Percentiles rank a stretch among this genome's conserved stretches.
Evolutionary conservation across 30 jellyfish, hydroid and myxozoan genomes (phyloP).

Genomic region (Morbakka virulenta): DNA sequence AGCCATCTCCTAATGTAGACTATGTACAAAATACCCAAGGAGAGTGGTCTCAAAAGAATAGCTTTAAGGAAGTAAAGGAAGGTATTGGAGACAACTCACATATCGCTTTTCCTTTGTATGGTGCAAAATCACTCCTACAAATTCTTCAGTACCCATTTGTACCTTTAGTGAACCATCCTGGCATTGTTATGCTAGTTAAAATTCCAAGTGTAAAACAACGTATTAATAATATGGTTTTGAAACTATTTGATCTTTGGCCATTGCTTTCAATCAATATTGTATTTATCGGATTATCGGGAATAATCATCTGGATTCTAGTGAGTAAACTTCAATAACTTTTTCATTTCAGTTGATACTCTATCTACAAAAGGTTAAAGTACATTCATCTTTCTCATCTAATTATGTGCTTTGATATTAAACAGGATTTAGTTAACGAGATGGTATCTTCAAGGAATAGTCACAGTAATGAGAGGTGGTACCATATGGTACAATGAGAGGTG

Average conservation of each 20-base stretch:
- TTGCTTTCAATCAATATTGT: slow-evolving; percentile 22
- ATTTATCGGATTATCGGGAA: slow-evolving; percentile 48
- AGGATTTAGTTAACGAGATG: no score
- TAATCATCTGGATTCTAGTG: slow-evolving; percentile 37
- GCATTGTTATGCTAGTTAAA: slow-evolving; percentile 44
- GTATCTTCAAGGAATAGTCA: no score
- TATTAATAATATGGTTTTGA: slow-evolving; percentile 4
- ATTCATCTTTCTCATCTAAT: no score
- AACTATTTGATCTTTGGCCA: slow-evolving; percentile 48
- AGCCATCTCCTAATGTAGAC: slow-evolving; percentile 5
- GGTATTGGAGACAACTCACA: slow-evolving; percentile 46
- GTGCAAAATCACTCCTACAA: slow-evolving; percentile 22
- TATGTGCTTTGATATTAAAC: no score
- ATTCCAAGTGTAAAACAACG: slow-evolving; percentile 28
- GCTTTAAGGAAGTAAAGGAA: slow-evolving; percentile 18
- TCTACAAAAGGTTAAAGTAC: no score
- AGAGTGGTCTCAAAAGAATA: slow-evolving; percentile 57
- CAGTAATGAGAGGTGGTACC: no score
- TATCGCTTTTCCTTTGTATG: slow-evolving; percentile 44
- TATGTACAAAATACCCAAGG: slow-evolving; percentile 46
- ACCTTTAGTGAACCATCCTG: slow-evolving; percentile 53
- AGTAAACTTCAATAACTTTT: no score
- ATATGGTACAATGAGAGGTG: no score
- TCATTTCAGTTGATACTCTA: not conserved
- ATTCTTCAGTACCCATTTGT: slow-evolving; percentile 41